These are phyloP conservation scores for Eristalinus aeneus DNA, from an alignment of 2,888 invertebrate genomes.

Conservation along the genomic window DNA sequence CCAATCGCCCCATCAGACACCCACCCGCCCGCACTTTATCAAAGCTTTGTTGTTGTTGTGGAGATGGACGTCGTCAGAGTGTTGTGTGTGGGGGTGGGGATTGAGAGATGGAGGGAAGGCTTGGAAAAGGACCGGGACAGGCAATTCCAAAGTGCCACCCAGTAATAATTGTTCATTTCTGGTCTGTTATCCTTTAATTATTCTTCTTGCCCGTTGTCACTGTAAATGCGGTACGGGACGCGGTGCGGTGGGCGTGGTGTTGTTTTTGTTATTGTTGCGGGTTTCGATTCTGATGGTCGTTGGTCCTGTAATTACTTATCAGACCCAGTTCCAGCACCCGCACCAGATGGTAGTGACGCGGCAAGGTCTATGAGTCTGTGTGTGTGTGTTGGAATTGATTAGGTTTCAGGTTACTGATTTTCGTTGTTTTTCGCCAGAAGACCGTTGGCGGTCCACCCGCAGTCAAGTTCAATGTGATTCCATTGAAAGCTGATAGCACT, in stretches of 20 bases:
- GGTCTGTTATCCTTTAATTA: conserved; percentile 58
- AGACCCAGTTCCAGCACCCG: neutral
- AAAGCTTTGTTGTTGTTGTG: neutral
- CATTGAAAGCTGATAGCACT: conserved; percentile 25
- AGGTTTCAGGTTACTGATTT: neutral
- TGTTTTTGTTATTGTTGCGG: neutral
- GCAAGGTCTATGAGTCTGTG: no score
- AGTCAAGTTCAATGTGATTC: conserved; percentile 7
- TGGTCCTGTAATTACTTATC: conserved; percentile 5
- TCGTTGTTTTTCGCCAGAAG: neutral
- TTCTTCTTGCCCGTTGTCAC: conserved; percentile 33
- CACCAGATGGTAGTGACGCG: no score
- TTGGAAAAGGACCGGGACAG: neutral
- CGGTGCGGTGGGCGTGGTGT: neutral
- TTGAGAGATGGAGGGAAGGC: no score
- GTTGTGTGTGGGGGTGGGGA: no score
- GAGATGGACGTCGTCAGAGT: neutral
- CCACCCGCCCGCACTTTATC: neutral
- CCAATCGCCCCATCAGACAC: neutral
- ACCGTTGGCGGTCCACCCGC: neutral
- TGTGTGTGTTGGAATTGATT: conserved; percentile 16
- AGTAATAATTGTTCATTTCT: conserved; percentile 60
- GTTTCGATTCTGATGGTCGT: neutral
- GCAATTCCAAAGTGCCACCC: conserved; percentile 8
- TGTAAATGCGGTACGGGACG: conserved; percentile 12